Percentiles rank a stretch among this genome's conserved stretches.
Evolutionary conservation across 2,113 vertebrate genomes (phyloP).

Genomic region (Trichomycterus rosablanca): DNA sequence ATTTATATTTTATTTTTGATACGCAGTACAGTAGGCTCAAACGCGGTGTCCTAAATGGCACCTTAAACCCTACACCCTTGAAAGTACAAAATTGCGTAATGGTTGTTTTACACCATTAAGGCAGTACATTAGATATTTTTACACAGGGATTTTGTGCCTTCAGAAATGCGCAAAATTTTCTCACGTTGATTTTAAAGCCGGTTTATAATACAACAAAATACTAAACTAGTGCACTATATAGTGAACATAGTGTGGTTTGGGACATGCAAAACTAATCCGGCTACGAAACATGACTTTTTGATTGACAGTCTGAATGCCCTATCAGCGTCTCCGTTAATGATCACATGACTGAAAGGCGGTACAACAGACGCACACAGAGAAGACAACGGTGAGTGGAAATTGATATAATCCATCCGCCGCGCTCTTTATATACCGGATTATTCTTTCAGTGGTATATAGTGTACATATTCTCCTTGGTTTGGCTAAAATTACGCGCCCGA

Average conservation of each 20-base stretch:
- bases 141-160: too few relatives aligned
- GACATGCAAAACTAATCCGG: background rate
- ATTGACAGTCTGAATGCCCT: conserved; percentile 52
- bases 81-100: too few relatives aligned
- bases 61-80: too few relatives aligned
- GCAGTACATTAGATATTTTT: too few relatives aligned
- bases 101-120: too few relatives aligned
- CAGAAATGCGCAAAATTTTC: too few relatives aligned
- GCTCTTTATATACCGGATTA: conserved; percentile 5
- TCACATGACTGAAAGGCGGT: conserved; percentile 54
- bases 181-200: too few relatives aligned
- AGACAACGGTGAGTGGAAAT: conserved; percentile 55
- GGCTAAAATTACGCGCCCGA: conserved; percentile 4
- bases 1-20: too few relatives aligned
- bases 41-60: too few relatives aligned
- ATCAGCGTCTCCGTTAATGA: conserved; percentile 40
- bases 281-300: conserved; percentile 14
- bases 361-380: conserved; percentile 50
- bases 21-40: too few relatives aligned
- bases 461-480: background rate
- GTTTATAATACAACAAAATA: too few relatives aligned
- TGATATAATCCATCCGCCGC: conserved; percentile 49
- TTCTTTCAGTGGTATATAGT: background rate
- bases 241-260: background rate
- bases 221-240: background rate